Conservation (phyloP, 2,888 invertebrate species). For the Oasisia sp. region DNA sequence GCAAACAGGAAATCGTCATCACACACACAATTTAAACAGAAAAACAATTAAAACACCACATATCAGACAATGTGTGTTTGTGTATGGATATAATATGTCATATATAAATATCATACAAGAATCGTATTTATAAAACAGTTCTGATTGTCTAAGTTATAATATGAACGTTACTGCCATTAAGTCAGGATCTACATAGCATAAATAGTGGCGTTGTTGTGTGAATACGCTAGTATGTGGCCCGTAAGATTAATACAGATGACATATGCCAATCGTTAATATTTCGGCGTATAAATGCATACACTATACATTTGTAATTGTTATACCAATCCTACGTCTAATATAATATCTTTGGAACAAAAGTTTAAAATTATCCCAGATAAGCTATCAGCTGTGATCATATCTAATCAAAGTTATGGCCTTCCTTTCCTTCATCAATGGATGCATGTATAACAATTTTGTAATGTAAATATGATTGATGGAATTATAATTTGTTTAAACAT, state of each 20-base stretch:
- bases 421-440: not conserved
- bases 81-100: not conserved
- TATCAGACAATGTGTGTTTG: not conserved
- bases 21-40: not conserved
- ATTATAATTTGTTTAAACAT: not conserved
- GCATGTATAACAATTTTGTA: not conserved
- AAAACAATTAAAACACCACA: not conserved
- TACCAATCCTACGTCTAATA: not conserved
- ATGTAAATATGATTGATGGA: not conserved
- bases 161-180: not conserved
- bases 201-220: not conserved
- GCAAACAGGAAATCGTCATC: constrained; percentile 17
- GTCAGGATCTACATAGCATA: not conserved
- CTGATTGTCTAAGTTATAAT: constrained; percentile 12
- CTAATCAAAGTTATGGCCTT: not conserved
- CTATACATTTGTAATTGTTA: constrained; percentile 1
- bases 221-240: not conserved
- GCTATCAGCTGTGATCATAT: not conserved
- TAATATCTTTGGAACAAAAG: not conserved
- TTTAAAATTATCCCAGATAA: not conserved
- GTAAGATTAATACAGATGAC: not conserved
- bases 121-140: constrained; percentile 6
- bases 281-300: not conserved
- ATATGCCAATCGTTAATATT: not conserved
- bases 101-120: not conserved